Evolutionary conservation across 2,113 vertebrate genomes (phyloP).

Genomic region (Machaerirhynchus nigripectus): DNA sequence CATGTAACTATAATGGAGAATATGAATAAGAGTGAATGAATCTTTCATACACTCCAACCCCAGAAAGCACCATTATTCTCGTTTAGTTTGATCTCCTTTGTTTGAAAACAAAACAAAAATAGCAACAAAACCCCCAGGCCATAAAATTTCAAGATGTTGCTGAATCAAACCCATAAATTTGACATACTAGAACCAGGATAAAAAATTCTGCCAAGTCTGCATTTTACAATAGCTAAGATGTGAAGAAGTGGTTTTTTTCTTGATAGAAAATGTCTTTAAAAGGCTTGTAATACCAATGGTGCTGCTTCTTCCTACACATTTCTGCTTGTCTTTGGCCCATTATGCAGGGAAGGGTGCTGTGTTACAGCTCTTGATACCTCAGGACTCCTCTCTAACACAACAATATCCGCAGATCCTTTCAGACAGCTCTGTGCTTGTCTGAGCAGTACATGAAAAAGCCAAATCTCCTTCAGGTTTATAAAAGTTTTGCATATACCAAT

Average conservation of each 20-base stretch:
- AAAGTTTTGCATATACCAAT: background rate
- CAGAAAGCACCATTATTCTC: background rate
- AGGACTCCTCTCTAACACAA: background rate
- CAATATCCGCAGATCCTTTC: background rate
- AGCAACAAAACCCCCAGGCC: background rate
- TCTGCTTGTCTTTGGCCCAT: background rate
- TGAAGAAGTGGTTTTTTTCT: background rate
- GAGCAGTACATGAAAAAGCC: background rate
- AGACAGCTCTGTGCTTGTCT: background rate
- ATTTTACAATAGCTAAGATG: background rate
- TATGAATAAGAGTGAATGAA: background rate
- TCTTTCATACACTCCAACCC: background rate
- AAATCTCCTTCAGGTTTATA: background rate
- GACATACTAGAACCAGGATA: background rate
- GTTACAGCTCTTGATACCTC: background rate
- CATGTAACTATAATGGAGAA: background rate
- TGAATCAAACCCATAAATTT: background rate
- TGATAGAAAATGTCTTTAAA: background rate
- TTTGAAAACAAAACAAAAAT: slow-evolving; percentile 9
- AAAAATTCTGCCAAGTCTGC: background rate
- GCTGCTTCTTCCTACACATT: background rate
- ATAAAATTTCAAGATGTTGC: background rate
- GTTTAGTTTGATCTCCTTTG: background rate
- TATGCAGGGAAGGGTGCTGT: background rate
- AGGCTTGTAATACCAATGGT: background rate